Evolutionary conservation across 2,888 invertebrate genomes (phyloP), one percentile per base, ranked within the genome.

Genomic region (Dryococelus australis): DNA sequence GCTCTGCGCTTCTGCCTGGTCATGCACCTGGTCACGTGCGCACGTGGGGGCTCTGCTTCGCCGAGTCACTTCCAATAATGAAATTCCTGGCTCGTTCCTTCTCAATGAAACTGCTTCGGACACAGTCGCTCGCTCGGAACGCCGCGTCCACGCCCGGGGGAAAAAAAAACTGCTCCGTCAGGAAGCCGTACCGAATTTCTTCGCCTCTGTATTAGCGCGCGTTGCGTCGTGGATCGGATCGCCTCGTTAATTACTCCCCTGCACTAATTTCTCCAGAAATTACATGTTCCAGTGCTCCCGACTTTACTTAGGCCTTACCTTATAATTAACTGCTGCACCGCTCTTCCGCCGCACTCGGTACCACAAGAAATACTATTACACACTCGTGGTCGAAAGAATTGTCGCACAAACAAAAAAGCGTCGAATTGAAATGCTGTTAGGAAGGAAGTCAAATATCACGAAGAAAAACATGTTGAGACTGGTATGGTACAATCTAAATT

Each of bases 11-110:
- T 65, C 24, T 65, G n/a, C 24, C 65, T n/a, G 65, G 65, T 65
- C 65, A 65, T n/a, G 65, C 65, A n/a, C 65, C 8, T 65, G 65
- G 65, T 65, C 65, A 65, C 65, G 65, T 65, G 65, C 65, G 65
- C 65, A 2, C 13, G 13, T 8, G 1, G n/a, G n/a, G n/a, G 51
- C 51, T 8, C 24, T 9, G 0, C 6, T 65, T n/a, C 65, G 65
- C 65, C 65, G n/a, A 65, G 65, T 65, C 65, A 65, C n/a, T 65
- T 65, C 65, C 65, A 24, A 65, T 65, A 65, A 65, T 65, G 65
- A n/a, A 65, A 65, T 65, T 65, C 65, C 24, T 65, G 8, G 24
- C 20, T n/a, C 65, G 65, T 65, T n/a, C 24, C 65, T n/a, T 65
- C 65, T 65, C 2, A 65, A 65, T 65, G 65, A 65, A 65, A 65